Conservation (phyloP, 1,140 invertebrate genomes). For the Pachypsylla venusta region DNA sequence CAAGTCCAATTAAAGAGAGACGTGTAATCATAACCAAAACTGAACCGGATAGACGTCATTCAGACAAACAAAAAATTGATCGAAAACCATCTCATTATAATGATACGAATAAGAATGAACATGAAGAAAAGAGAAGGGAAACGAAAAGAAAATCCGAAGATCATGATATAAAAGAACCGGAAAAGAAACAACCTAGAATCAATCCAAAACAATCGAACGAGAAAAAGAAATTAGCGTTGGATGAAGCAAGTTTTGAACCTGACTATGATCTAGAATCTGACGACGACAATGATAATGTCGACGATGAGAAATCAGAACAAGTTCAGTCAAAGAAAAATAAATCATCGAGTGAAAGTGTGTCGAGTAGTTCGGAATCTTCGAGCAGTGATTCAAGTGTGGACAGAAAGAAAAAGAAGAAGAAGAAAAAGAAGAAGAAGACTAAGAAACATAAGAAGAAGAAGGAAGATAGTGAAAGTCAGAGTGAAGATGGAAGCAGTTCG, state of each 20-base stretch:
- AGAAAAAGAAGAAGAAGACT: constrained; percentile 12
- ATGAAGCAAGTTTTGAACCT: constrained; percentile 6
- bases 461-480: constrained; percentile 4
- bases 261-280: background rate
- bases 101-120: no score
- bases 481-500: background rate
- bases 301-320: constrained; percentile 8
- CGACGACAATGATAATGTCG: background rate
- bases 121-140: background rate
- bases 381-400: constrained; percentile 8
- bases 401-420: constrained; percentile 11
- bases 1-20: constrained; percentile 8
- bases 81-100: background rate
- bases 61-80: constrained; percentile 3
- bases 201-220: background rate
- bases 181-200: constrained; percentile 9
- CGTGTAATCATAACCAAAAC: constrained; percentile 12
- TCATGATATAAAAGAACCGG: background rate
- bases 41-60: background rate
- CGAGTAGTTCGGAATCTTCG: constrained; percentile 11
- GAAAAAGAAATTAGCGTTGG: constrained; percentile 5
- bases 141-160: constrained; percentile 5
- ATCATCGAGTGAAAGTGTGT: constrained; percentile 14
- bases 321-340: constrained; percentile 13
- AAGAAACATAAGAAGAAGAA: constrained; percentile 14